Evolutionary conservation across 2,113 vertebrate species (phyloP).

Genomic region (Anguilla japonica): DNA sequence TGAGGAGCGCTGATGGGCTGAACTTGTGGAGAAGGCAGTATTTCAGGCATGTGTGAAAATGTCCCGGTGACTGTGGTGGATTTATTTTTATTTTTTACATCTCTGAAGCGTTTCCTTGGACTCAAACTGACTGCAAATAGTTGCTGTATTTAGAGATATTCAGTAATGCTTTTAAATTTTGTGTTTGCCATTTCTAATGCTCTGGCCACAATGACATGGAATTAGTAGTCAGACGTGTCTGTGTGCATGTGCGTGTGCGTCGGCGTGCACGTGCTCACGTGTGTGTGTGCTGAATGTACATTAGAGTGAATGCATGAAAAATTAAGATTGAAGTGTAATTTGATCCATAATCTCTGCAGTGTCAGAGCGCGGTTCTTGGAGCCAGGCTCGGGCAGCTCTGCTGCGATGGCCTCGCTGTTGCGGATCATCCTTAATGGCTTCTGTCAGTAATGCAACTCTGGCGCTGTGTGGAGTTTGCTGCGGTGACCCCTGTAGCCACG

Average conservation of each 20-base stretch:
- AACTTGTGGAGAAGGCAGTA: not conserved
- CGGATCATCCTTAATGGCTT: too few species aligned
- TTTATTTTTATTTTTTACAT: not conserved
- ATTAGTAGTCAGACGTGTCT: too few species aligned
- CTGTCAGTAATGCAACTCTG: not conserved
- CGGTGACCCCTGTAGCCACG: not conserved
- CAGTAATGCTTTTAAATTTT: not conserved
- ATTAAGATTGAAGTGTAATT: too few species aligned
- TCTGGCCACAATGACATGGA: too few species aligned
- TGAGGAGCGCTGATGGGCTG: not conserved
- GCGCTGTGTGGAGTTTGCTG: not conserved
- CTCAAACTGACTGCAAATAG: not conserved
- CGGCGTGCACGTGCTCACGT: slow-evolving; percentile 4
- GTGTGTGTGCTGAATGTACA: not conserved
- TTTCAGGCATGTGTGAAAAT: not conserved
- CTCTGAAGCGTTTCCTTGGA: not conserved
- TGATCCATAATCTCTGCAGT: too few species aligned
- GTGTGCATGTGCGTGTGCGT: slow-evolving; percentile 19
- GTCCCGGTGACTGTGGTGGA: not conserved
- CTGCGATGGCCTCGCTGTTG: too few species aligned
- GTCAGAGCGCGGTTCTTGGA: too few species aligned
- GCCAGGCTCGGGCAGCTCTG: too few species aligned
- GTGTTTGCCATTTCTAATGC: not conserved
- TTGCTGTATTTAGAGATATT: not conserved
- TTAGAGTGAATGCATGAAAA: too few species aligned